Evolutionary conservation across 2,797 vertebrate species (phyloP).

Genomic region (Picus viridis): DNA sequence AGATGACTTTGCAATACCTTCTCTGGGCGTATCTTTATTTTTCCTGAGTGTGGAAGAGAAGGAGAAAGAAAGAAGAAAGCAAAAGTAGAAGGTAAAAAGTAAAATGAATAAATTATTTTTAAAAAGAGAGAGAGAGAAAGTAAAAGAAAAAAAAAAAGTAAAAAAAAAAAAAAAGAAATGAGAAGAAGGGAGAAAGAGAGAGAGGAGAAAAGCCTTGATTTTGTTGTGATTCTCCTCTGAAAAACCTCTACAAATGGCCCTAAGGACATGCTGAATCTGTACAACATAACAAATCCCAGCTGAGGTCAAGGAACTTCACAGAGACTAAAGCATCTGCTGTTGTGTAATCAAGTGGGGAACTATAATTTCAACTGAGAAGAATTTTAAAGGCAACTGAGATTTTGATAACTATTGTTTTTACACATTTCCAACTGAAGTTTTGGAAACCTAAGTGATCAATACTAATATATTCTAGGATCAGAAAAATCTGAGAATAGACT

Average conservation of each 20-base stretch:
- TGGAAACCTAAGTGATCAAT: background rate
- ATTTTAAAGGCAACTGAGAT: background rate
- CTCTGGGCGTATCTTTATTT: background rate
- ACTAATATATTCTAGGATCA: background rate
- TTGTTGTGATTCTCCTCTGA: background rate
- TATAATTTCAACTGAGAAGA: background rate
- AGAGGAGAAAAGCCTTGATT: background rate
- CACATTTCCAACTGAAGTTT: background rate
- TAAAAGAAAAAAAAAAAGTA: too few relatives aligned
- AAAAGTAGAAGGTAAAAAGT: fast-evolving
- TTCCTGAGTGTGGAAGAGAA: fast-evolving
- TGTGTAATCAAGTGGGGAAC: background rate
- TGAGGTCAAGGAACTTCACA: background rate
- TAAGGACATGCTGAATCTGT: background rate
- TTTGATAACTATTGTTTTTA: background rate
- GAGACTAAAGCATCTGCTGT: background rate
- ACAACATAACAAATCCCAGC: background rate
- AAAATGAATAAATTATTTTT: too few relatives aligned
- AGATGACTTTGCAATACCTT: background rate
- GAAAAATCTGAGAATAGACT: background rate
- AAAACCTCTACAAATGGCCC: background rate
- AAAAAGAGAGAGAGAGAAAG: too few relatives aligned
- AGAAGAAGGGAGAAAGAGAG: background rate
- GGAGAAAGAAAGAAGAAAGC: fast-evolving
- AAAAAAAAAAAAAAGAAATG: too few relatives aligned